Conservation (phyloP, 2,888 invertebrate species). For the Sussaba pulchella region DNA sequence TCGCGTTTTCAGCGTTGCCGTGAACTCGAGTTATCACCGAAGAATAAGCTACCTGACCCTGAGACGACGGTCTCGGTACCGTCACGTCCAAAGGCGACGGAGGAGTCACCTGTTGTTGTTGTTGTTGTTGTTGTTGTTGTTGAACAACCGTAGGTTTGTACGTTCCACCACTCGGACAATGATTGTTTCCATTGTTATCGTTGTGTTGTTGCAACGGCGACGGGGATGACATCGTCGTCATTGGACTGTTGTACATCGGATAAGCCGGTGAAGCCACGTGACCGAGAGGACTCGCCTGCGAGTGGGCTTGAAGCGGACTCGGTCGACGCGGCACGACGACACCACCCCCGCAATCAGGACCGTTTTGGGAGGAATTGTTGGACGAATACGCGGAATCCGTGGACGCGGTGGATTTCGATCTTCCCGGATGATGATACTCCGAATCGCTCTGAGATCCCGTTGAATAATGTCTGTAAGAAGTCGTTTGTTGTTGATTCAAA, state of each 20-base stretch:
- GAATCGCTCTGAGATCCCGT: constrained; percentile 87
- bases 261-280: constrained; percentile 93
- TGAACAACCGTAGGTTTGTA: constrained; percentile 76
- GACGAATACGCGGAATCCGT: constrained; percentile 88
- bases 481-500: constrained; percentile 84
- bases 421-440: constrained; percentile 86
- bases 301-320: constrained; percentile 89
- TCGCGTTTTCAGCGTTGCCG: constrained; percentile 87
- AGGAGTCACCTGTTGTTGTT: constrained; percentile 85
- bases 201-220: constrained; percentile 87
- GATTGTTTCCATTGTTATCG: constrained; percentile 80
- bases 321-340: constrained; percentile 89
- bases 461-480: constrained; percentile 88
- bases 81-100: constrained; percentile 90
- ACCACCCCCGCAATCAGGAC: constrained; percentile 88
- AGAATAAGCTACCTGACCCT: constrained; percentile 91
- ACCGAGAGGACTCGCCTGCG: constrained; percentile 90
- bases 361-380: constrained; percentile 87
- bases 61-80: constrained; percentile 87
- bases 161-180: constrained; percentile 74
- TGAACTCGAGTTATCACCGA: constrained; percentile 93
- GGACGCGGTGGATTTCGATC: constrained; percentile 87
- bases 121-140: constrained; percentile 47
- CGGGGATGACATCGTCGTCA: constrained; percentile 91
- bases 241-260: constrained; percentile 94